Evolutionary conservation across 2,113 vertebrate genomes (phyloP), one percentile per base, ranked within the genome.

Genomic region (Struthio camelus): DNA sequence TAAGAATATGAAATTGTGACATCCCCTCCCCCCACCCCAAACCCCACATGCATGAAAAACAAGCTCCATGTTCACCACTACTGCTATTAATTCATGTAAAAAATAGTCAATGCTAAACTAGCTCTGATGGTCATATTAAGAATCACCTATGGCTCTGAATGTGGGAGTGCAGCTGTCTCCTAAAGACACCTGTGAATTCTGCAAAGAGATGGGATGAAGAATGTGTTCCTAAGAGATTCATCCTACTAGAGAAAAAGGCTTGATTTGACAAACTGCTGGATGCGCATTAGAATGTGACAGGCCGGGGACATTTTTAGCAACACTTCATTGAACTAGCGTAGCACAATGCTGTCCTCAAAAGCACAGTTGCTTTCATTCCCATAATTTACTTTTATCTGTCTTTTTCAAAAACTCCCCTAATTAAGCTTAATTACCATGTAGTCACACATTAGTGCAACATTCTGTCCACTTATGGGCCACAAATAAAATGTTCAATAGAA

Each of bases 371-470:
- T 80, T 95, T 89, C 86, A 80, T 92, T 91, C 73, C 78, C 78
- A 85, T 92, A 77, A 91, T 89, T 89, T 82, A 96, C 58, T 93
- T 91, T 95, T 78, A 89, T 91, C 80, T 40, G 70, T 72, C 70
- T 96, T 95, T 92, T 90, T 90, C 84, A 87, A 89, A 80, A 87
- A 87, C 66, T 91, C 72, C 73, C 67, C 75, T 94, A 92, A 94
- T 96, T 91, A 94, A 91, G 87, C 71, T 87, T 92, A 96, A 94
- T 87, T 97, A 75, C 80, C 75, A 42, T 89, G 75, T 54, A 92
- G 89, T 94, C 73, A 91, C 95, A 96, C 81, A 81, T 96, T 94
- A 94, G 69, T 48, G 62, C 58, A 79, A 88, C 86, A 87, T 80
- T 95, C 79, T 83, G 85, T 82, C 91, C 81, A 77, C 92, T 96